A percentile compares a stretch with the other conserved stretches of the same genome.
Evolutionary conservation across 2,888 invertebrate genomes (phyloP).

Genomic region (Clanis bilineata): DNA sequence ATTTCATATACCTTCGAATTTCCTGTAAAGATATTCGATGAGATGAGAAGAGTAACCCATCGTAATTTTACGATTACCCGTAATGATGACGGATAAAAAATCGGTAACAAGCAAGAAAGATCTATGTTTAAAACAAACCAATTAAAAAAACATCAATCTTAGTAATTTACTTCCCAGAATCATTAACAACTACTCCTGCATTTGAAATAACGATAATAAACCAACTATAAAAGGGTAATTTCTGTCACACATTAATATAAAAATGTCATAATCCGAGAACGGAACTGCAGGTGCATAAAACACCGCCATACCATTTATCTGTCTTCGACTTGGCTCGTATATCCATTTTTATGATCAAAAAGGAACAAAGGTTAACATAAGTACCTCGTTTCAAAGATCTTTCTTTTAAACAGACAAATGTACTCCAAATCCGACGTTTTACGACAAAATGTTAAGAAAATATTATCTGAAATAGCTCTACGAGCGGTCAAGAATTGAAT

Average conservation of each 20-base stretch:
- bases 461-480: not conserved
- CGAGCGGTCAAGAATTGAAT: slow-evolving; percentile 22
- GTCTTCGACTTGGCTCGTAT: slow-evolving; percentile 1
- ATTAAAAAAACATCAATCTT: too few relatives aligned
- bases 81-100: too few relatives aligned
- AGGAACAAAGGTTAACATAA: not conserved
- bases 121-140: too few relatives aligned
- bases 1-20: too few relatives aligned
- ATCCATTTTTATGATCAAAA: slow-evolving; percentile 9
- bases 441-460: slow-evolving; percentile 3
- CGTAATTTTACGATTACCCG: too few relatives aligned
- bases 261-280: slow-evolving; percentile 7
- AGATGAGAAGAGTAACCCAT: too few relatives aligned
- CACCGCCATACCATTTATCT: not conserved
- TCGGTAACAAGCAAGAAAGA: too few relatives aligned
- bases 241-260: not conserved
- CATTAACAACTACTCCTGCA: not conserved
- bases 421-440: not conserved
- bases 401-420: not conserved
- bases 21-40: too few relatives aligned
- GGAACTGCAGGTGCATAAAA: slow-evolving; percentile 10
- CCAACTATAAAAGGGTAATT: not conserved
- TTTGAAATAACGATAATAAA: slow-evolving; percentile 2
- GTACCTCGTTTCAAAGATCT: not conserved
- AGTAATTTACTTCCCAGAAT: too few relatives aligned